A percentile compares a stretch with the other conserved stretches of the same genome.
Conservation (phyloP, 2,113 vertebrate species). For the Lynx canadensis region DNA sequence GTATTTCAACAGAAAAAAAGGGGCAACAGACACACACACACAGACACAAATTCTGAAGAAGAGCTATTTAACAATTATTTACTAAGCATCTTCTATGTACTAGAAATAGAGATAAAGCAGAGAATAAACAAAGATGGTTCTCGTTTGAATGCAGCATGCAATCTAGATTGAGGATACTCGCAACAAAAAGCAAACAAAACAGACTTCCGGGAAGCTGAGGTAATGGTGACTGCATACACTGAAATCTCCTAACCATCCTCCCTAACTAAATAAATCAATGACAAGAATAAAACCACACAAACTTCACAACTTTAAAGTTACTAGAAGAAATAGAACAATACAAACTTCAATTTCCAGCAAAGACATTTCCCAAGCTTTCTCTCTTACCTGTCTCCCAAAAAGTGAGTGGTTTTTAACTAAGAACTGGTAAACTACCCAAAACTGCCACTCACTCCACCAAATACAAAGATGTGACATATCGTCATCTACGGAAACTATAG, state of each 20-base stretch:
- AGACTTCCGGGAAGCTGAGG: background rate
- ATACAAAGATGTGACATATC: background rate
- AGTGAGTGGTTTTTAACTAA: background rate
- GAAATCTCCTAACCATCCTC: background rate
- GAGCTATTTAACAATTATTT: background rate
- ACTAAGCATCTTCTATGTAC: background rate
- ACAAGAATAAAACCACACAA: background rate
- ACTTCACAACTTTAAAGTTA: background rate
- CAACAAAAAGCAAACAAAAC: background rate
- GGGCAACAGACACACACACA: background rate
- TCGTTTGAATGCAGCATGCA: background rate
- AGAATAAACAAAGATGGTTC: background rate
- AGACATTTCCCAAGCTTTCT: background rate
- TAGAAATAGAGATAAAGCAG: background rate
- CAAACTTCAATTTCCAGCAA: background rate
- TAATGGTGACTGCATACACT: background rate
- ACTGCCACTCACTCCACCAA: background rate
- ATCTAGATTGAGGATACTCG: background rate
- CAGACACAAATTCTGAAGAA: conserved; percentile 1
- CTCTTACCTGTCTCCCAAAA: background rate
- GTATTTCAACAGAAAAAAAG: conserved; percentile 19
- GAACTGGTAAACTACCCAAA: background rate
- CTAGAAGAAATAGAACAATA: background rate
- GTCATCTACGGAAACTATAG: background rate
- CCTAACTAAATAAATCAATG: background rate